Base-by-base conservation (phyloP, 2,888 invertebrate species). In the Drosophila paranaensis region DNA sequence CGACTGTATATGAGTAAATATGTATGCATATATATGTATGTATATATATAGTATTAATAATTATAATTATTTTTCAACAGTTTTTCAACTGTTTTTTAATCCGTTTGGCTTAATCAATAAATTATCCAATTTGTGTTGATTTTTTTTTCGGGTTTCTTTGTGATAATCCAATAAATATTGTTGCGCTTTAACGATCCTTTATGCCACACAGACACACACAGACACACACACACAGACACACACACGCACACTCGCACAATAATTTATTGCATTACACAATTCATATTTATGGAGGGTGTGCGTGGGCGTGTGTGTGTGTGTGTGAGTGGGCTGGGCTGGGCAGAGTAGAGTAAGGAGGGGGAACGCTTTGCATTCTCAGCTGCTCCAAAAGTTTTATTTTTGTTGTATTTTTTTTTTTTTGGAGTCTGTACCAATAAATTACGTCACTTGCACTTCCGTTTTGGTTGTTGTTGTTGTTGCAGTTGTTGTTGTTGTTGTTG, bases 371-470 rank as follows among this genome's bases (percentile, higher is more conserved):
- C 60, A 71, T 65, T 61, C 67, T 62, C 64, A 64, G 77, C 64
- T 71, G 70, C 77, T 68, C 68, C 74, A 81, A 74, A 74, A 73
- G 55, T 57, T 53, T 53, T 58, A 62, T 64, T 42, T 53, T 51
- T 64, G 62, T 50, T 56, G 30, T 68, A n/a, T n/a, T n/a, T n/a
- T 25, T 10, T 56, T 60, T 56, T 27, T 61, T 60, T 74, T 70
- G 73, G 79, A 64, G 74, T 82, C 81, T 82, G 79, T 83, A 77
- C 61, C 67, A 72, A 79, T 79, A 81, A 81, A 84, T 84, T 88
- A 84, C 84, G 89, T 84, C 84, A 84, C 89, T 84, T 87, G 89
- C 87, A 88, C 89, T 86, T 88, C 84, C 89, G 84, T 84, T 88
- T 80, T 78, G 61, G 66, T 65, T 81, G 82, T 60, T 81, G 73